Base-by-base conservation (phyloP, 2,113 vertebrate species). In the Pantherophis guttatus region DNA sequence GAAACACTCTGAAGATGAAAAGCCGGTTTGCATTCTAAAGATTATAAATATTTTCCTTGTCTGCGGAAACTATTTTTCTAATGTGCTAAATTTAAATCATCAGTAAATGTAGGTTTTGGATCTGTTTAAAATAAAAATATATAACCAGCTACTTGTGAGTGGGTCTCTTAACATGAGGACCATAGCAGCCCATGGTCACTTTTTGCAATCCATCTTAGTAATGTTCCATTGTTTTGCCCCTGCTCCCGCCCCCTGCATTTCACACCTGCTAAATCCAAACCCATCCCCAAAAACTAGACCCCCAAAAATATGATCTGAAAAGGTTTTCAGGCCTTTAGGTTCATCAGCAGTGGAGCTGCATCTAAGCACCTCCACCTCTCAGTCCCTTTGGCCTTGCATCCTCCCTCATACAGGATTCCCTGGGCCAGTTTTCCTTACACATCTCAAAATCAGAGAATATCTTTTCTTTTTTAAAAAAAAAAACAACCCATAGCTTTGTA, bases 1-100 rank as follows among this genome's bases (percentile, higher is more conserved):
- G 94, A 94, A 95, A 94, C 0, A 0, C 90, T 86, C 89, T 90
- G 96, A 50, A 96, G 96, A 95, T 59, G 91, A 95, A 96, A 96
- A 85, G 11, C 70, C 93, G 54, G 0, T 90, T 93, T 92, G 92
- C 94, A 93, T 90, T 88, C 90, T 91, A 0, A 3, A 3, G 91
- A 52, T 91, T 88, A 10, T 29, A 91, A 93, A 86, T 91, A 94
- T 95, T 93, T 54, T 21, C 94, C 93, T 95, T 92, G 94, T 87
- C 62, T 33, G 44, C 2, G 0, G 0, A 65, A 91, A 90, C 94
- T 86, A 93, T 33, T 58, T 33, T 86, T 33, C 17, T 55, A 23
- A 86, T 53, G 44, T 90, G 24, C 23, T 65, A 65, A 62, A 15
- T 87, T 65, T 92, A 65, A 87, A 87, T 44, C 62, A 29, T 87